Evolutionary conservation across 1,140 invertebrate species (phyloP).

Genomic region (Panagrolaimus sp.): DNA sequence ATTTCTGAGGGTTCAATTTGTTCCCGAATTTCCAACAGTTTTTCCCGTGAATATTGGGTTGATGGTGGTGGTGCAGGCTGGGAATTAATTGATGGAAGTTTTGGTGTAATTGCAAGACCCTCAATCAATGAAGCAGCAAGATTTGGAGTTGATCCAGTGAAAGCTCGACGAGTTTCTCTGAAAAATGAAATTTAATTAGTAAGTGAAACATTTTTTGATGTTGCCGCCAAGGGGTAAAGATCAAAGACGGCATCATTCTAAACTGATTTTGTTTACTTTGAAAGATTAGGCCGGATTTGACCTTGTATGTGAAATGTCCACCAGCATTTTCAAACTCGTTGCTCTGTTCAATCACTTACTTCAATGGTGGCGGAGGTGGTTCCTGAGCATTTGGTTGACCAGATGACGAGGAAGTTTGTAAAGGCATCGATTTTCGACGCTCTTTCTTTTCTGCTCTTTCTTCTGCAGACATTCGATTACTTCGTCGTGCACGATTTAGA

Average conservation of each 20-base stretch:
- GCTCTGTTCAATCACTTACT: too few relatives aligned
- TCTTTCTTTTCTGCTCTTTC: conserved; percentile 44
- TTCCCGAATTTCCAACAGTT: not conserved
- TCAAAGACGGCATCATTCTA: too few relatives aligned
- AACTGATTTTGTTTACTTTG: too few relatives aligned
- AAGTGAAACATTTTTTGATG: too few relatives aligned
- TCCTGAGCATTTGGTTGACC: not conserved
- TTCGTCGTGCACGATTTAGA: conserved; percentile 32
- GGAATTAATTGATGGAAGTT: not conserved
- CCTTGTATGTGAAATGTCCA: too few relatives aligned
- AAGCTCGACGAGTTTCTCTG: not conserved
- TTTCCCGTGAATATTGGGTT: not conserved
- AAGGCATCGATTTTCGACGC: conserved; percentile 46
- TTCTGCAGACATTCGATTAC: conserved; percentile 36
- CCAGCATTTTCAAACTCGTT: too few relatives aligned
- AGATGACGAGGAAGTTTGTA: too few relatives aligned
- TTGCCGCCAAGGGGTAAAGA: too few relatives aligned
- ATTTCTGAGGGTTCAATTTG: not conserved
- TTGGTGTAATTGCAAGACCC: not conserved
- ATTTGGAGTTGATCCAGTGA: conserved; percentile 7
- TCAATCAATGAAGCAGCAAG: not conserved
- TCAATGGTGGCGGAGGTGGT: not conserved
- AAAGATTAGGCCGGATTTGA: too few relatives aligned
- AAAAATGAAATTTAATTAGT: not conserved
- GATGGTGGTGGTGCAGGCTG: not conserved